phyloP scores from a whole-genome alignment of 1,140 invertebrate species.

The Hylaeus anthracinus region DNA sequence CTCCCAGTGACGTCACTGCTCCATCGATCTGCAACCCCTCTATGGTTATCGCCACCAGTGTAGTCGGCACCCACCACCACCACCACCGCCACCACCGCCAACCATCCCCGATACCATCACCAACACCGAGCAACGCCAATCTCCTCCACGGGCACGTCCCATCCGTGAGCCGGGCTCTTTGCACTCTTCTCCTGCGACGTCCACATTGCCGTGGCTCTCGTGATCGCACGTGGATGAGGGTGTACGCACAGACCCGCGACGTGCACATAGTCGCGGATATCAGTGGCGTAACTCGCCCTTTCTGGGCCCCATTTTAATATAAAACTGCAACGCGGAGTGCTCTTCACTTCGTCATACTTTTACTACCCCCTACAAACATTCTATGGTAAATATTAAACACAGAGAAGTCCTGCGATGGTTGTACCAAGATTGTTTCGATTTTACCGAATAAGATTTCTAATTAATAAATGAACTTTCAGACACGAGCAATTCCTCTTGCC shows the following conservation, averaged over 20 bases:
- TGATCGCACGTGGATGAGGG: slow-evolving; percentile 14
- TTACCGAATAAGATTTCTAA: no score
- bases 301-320: no score
- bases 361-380: no score
- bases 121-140: slow-evolving; percentile 43
- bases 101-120: slow-evolving; percentile 21
- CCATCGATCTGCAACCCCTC: slow-evolving; percentile 78
- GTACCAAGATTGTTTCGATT: no score
- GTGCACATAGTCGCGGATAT: background rate
- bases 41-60: slow-evolving; percentile 60
- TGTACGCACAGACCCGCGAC: slow-evolving; percentile 21
- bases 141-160: slow-evolving; percentile 4
- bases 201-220: background rate
- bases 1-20: slow-evolving; percentile 79
- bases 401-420: no score
- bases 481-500: no score
- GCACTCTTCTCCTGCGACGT: slow-evolving; percentile 8
- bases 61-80: slow-evolving; percentile 47
- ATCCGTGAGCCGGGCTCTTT: slow-evolving; percentile 28
- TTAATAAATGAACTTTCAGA: no score
- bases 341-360: no score
- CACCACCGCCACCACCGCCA: slow-evolving; percentile 22
- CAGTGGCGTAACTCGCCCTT: no score
- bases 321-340: no score
- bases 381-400: no score